phyloP scores from a whole-genome alignment of 2,888 invertebrate species.

The Tetragonula carbonaria region DNA sequence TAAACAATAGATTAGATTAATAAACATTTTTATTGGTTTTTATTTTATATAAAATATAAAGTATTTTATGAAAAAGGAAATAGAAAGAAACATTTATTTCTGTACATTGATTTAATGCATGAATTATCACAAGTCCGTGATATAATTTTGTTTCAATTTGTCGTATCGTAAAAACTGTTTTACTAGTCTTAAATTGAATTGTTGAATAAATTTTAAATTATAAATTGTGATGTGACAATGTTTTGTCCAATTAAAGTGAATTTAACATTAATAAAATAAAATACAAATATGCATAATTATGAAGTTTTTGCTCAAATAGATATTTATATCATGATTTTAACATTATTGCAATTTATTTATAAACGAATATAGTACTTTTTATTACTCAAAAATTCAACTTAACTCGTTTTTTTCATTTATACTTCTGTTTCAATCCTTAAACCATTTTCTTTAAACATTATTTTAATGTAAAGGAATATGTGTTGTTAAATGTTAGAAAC shows the following conservation, averaged over 20 bases:
- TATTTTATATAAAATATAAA: constrained; percentile 11
- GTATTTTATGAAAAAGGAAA: not conserved
- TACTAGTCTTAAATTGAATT: constrained; percentile 3
- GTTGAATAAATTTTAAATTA: constrained; percentile 9
- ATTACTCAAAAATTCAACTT: constrained; percentile 5
- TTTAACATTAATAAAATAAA: constrained; percentile 25
- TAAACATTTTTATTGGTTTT: constrained; percentile 6
- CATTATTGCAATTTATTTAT: constrained; percentile 17
- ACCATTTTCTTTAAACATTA: constrained; percentile 2
- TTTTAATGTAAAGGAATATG: not conserved
- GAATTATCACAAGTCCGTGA: not conserved
- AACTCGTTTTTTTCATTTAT: constrained; percentile 23
- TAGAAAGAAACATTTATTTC: constrained; percentile 1
- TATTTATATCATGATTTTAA: constrained; percentile 24
- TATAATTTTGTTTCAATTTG: not conserved
- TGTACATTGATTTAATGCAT: not conserved
- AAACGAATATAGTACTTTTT: constrained; percentile 20
- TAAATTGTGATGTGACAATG: not conserved
- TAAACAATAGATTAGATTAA: constrained; percentile 26
- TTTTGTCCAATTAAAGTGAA: constrained; percentile 4
- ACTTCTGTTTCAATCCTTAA: not conserved
- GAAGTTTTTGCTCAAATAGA: constrained; percentile 47
- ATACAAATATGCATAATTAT: constrained; percentile 28
- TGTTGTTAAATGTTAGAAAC: constrained; percentile 14
- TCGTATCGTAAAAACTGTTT: not conserved